Evolutionary conservation across 2,113 vertebrate genomes (phyloP).

Genomic region (Tetrao urogallus): DNA sequence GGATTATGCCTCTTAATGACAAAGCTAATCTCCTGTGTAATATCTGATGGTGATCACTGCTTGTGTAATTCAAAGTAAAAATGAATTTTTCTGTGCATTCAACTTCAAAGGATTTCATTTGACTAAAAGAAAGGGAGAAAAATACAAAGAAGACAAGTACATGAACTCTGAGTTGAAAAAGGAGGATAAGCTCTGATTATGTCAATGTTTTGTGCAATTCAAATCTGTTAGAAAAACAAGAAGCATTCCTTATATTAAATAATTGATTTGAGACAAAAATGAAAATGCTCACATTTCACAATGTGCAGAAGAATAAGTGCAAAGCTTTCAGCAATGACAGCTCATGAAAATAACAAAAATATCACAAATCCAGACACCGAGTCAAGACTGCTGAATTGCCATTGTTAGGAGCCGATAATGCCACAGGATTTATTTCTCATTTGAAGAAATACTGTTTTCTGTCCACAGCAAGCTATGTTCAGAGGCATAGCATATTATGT

Average conservation of each 20-base stretch:
- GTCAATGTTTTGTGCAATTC: conserved; percentile 40
- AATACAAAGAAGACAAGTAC: conserved; percentile 32
- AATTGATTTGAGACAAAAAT: conserved; percentile 28
- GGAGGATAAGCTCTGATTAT: conserved; percentile 71
- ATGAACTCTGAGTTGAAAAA: conserved; percentile 58
- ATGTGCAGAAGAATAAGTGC: conserved; percentile 46
- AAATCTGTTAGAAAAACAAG: conserved; percentile 64
- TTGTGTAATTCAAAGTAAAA: conserved; percentile 65
- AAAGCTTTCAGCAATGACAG: conserved; percentile 36
- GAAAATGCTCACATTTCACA: conserved; percentile 17
- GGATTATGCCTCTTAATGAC: conserved; percentile 71
- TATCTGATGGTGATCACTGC: conserved; percentile 45
- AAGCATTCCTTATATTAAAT: conserved; percentile 59
- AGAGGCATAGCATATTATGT: neutral
- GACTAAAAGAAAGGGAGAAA: conserved; percentile 9
- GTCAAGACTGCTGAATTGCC: conserved; percentile 15
- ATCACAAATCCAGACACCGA: neutral
- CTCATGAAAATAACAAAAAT: conserved; percentile 39
- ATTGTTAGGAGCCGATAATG: neutral
- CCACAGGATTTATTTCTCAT: conserved; percentile 35
- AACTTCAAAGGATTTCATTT: conserved; percentile 43
- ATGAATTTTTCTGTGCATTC: conserved; percentile 13
- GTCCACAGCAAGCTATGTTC: conserved; percentile 3
- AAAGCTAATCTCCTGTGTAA: conserved; percentile 73
- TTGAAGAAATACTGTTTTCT: conserved; percentile 43